Percentiles rank a stretch among this genome's conserved stretches.
Evolutionary conservation across 2,888 invertebrate species (phyloP).

Genomic region (Parapristionchus giblindavisi): DNA sequence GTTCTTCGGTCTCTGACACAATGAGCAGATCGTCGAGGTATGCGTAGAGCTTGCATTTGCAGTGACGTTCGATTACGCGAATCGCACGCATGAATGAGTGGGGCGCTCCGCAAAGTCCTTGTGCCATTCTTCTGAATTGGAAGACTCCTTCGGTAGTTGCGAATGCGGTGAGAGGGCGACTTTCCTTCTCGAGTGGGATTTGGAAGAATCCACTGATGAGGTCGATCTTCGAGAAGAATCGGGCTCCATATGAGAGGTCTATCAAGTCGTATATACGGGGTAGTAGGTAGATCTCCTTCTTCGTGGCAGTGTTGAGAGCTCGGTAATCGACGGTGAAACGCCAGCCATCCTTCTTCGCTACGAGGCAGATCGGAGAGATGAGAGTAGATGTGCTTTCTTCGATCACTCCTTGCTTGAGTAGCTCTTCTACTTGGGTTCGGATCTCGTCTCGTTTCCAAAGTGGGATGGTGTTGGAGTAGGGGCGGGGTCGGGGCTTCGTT

Average conservation of each 20-base stretch:
- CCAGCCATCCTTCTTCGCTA: constrained; percentile 34
- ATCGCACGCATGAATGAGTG: constrained; percentile 44
- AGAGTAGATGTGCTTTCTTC: constrained; percentile 13
- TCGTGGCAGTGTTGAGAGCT: constrained; percentile 40
- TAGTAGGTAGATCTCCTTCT: constrained; percentile 12
- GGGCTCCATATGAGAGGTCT: constrained; percentile 28
- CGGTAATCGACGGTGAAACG: constrained; percentile 44
- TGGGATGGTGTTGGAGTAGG: constrained; percentile 6
- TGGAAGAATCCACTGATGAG: constrained; percentile 47
- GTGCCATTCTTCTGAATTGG: constrained; percentile 47
- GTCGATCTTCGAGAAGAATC: constrained; percentile 46
- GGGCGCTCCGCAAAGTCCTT: constrained; percentile 47
- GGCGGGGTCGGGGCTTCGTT: background rate
- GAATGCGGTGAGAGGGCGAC: constrained; percentile 49
- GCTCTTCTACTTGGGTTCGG: constrained; percentile 14
- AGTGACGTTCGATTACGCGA: constrained; percentile 4
- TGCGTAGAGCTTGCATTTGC: constrained; percentile 31
- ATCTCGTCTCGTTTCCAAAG: constrained; percentile 7
- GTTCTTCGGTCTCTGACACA: constrained; percentile 38
- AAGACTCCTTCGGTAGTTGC: constrained; percentile 43
- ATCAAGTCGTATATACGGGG: constrained; percentile 39
- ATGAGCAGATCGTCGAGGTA: constrained; percentile 53
- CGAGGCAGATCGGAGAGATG: background rate
- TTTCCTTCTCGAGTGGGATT: constrained; percentile 40
- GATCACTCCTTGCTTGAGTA: constrained; percentile 17